These are phyloP conservation scores for Hymenopus coronatus DNA, from an alignment of 2,888 invertebrate genomes.

Conservation along the genomic window DNA sequence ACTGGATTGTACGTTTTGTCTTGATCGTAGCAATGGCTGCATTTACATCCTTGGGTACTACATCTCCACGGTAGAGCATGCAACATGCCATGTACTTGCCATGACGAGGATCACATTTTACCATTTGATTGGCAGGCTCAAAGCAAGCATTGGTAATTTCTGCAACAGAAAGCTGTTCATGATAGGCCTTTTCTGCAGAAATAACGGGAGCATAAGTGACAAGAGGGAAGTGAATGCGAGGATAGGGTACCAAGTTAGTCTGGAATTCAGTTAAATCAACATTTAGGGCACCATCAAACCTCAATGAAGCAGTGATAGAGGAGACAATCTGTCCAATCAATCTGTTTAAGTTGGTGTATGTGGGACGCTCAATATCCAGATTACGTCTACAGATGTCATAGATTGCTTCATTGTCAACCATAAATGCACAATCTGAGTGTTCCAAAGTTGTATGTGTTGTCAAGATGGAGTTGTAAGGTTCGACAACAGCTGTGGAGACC, in stretches of 20 bases:
- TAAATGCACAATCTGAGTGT: slow-evolving; percentile 95
- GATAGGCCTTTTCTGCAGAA: slow-evolving; percentile 91
- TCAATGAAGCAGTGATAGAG: slow-evolving; percentile 87
- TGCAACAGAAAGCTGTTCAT: slow-evolving; percentile 85
- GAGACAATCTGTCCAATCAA: slow-evolving; percentile 94
- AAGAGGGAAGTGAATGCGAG: slow-evolving; percentile 93
- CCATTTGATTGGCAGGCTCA: slow-evolving; percentile 95
- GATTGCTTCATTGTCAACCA: slow-evolving; percentile 89
- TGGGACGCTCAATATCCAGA: slow-evolving; percentile 91
- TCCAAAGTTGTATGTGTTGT: slow-evolving; percentile 95
- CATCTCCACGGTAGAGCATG: slow-evolving; percentile 92
- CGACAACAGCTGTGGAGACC: slow-evolving; percentile 86
- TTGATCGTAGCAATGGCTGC: slow-evolving; percentile 79
- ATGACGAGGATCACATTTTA: slow-evolving; percentile 88
- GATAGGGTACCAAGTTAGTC: slow-evolving; percentile 93
- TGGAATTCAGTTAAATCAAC: slow-evolving; percentile 94
- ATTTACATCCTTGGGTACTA: slow-evolving; percentile 93
- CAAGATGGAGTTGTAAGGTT: slow-evolving; percentile 95
- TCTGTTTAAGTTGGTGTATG: slow-evolving; percentile 94
- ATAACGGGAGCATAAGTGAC: slow-evolving; percentile 91
- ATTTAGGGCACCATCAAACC: slow-evolving; percentile 91
- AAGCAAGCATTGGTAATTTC: slow-evolving; percentile 96
- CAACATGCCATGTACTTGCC: slow-evolving; percentile 96
- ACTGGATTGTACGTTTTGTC: slow-evolving; percentile 51
- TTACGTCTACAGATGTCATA: slow-evolving; percentile 93